Conservation (phyloP, 2,797 vertebrate genomes). For the Lagocephalus sceleratus region DNA sequence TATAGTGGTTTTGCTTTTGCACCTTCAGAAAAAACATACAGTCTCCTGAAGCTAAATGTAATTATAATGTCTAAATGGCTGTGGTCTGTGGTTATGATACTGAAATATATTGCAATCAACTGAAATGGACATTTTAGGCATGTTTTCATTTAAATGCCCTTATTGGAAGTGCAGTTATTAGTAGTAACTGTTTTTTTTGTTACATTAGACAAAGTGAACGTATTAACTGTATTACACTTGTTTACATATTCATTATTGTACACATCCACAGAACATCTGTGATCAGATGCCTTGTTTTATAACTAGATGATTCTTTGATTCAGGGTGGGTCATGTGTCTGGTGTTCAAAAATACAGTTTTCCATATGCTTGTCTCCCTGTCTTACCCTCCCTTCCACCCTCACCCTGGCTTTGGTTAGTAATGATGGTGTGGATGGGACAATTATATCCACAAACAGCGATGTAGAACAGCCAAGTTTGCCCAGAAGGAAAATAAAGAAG, state of each 20-base stretch:
- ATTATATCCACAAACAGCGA: conserved; percentile 36
- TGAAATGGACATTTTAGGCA: conserved; percentile 33
- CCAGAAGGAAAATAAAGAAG: conserved; percentile 14
- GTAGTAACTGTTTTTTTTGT: too few species aligned
- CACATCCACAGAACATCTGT: too few species aligned
- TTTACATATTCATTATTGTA: too few species aligned
- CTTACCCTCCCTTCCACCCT: background rate
- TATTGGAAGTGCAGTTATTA: too few species aligned
- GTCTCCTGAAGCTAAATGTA: conserved; percentile 19
- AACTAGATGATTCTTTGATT: conserved; percentile 31
- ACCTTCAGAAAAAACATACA: conserved; percentile 37
- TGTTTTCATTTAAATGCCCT: conserved; percentile 30
- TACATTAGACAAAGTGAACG: too few species aligned
- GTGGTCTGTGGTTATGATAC: conserved; percentile 18
- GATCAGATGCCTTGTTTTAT: too few species aligned
- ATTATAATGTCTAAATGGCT: conserved; percentile 12
- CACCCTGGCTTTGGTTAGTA: conserved; percentile 4
- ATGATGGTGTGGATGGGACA: conserved; percentile 44
- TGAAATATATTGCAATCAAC: conserved; percentile 32
- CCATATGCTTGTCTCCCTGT: background rate
- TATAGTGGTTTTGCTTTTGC: conserved; percentile 54
- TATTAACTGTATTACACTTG: too few species aligned
- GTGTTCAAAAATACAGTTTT: too few species aligned
- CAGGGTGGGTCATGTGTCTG: conserved; percentile 17
- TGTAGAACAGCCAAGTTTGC: conserved; percentile 24